phyloP scores from a whole-genome alignment of 2,113 vertebrate species.

The Saguinus midas region DNA sequence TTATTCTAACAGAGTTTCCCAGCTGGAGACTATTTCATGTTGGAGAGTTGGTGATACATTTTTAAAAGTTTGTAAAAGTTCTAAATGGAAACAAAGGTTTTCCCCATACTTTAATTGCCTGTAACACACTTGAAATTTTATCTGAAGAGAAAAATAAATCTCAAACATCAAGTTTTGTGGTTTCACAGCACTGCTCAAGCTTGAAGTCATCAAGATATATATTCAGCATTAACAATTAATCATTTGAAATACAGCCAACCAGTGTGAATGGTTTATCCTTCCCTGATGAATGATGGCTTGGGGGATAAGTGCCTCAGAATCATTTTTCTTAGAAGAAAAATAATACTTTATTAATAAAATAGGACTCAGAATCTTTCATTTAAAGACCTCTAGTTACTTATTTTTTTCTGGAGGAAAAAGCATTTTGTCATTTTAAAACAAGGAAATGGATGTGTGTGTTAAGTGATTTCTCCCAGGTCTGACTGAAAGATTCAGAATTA shows the following conservation, averaged over 20 bases:
- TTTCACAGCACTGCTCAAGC: slow-evolving; percentile 23
- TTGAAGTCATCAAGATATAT: slow-evolving; percentile 47
- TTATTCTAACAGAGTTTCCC: slow-evolving; percentile 51
- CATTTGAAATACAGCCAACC: slow-evolving; percentile 1
- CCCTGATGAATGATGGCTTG: slow-evolving; percentile 38
- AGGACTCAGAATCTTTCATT: slow-evolving; percentile 30
- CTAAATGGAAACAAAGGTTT: slow-evolving; percentile 33
- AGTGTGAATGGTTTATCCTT: slow-evolving; percentile 17
- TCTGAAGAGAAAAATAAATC: slow-evolving; percentile 51
- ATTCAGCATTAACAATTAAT: slow-evolving; percentile 35
- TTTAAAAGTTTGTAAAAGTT: slow-evolving; percentile 49
- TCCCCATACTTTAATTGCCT: slow-evolving; percentile 34
- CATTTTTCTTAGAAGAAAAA: slow-evolving; percentile 69
- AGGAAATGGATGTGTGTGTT: slow-evolving; percentile 20
- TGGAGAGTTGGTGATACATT: slow-evolving; percentile 14
- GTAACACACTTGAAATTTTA: slow-evolving; percentile 45
- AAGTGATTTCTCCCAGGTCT: slow-evolving; percentile 44
- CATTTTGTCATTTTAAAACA: slow-evolving; percentile 44
- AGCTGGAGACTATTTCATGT: slow-evolving; percentile 32
- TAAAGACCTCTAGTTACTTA: slow-evolving; percentile 29
- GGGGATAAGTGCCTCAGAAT: background rate
- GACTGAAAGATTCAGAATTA: background rate
- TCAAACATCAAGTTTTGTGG: slow-evolving; percentile 47
- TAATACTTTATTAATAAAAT: slow-evolving; percentile 67
- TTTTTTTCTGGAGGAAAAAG: background rate